These are phyloP conservation scores for Phalacrocorax aristotelis DNA, from an alignment of 2,113 vertebrate genomes.

Conservation along the genomic window DNA sequence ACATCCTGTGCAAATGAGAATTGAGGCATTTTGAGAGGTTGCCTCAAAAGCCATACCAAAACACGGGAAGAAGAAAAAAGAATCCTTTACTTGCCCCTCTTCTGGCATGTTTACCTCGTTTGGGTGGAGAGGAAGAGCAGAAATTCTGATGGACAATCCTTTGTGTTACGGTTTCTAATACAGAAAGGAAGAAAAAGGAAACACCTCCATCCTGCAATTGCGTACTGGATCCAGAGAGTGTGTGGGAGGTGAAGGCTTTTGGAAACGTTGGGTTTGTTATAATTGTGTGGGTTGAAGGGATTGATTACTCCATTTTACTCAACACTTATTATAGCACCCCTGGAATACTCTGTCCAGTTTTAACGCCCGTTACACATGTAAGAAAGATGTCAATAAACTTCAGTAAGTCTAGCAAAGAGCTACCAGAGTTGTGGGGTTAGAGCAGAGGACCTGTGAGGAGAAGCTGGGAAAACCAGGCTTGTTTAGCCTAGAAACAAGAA, in stretches of 20 bases:
- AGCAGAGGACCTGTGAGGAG: background rate
- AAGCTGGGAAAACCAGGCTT: background rate
- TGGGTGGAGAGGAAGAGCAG: background rate
- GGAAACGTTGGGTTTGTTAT: background rate
- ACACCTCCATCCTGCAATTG: background rate
- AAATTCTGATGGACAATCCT: background rate
- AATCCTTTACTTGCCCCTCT: background rate
- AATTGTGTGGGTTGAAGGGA: background rate
- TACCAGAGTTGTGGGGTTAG: background rate
- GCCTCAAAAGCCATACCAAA: background rate
- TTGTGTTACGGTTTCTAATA: background rate
- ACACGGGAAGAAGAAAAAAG: background rate
- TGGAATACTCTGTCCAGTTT: background rate
- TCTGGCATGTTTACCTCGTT: background rate
- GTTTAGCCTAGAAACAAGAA: background rate
- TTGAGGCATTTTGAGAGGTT: background rate
- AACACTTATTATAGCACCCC: background rate
- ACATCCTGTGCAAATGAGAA: background rate
- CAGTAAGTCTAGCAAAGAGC: background rate
- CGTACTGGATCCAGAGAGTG: background rate
- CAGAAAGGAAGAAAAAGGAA: background rate
- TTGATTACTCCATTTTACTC: background rate
- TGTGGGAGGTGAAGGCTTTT: background rate
- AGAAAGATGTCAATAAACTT: background rate
- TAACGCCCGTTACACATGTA: background rate